phyloP scores from a whole-genome alignment of 2,113 vertebrate species.

The Channa argus region DNA sequence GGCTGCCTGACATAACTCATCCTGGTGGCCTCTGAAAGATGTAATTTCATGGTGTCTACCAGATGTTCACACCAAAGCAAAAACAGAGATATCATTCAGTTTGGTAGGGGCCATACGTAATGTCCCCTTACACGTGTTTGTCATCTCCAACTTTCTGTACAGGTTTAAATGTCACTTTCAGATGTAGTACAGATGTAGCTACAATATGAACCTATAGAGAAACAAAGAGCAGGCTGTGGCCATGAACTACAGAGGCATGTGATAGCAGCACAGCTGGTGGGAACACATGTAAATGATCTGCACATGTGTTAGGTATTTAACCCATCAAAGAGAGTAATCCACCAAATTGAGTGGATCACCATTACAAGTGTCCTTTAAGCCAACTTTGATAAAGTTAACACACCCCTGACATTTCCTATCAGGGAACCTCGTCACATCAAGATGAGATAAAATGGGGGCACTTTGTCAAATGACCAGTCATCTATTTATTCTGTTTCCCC shows the following conservation, averaged over 20 bases:
- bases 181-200: background rate
- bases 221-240: constrained; percentile 3
- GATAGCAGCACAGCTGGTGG: constrained; percentile 56
- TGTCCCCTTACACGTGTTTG: constrained; percentile 43
- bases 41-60: constrained; percentile 61
- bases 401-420: constrained; percentile 51
- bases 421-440: constrained; percentile 31
- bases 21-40: constrained; percentile 48
- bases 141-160: constrained; percentile 22
- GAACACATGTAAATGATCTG: constrained; percentile 52
- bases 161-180: constrained; percentile 21
- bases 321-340: constrained; percentile 71
- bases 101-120: constrained; percentile 15
- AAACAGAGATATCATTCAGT: constrained; percentile 58
- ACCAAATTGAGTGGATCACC: constrained; percentile 52
- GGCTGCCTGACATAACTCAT: constrained; percentile 63
- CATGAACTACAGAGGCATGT: constrained; percentile 27
- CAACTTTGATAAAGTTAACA: constrained; percentile 64
- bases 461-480: constrained; percentile 59
- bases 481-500: constrained; percentile 2
- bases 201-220: constrained; percentile 9
- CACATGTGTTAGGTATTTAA: constrained; percentile 70
- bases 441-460: constrained; percentile 37
- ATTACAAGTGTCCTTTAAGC: constrained; percentile 71
- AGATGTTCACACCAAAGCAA: constrained; percentile 68